phyloP scores from a whole-genome alignment of 2,797 vertebrate species.

The Hydrocynus forskahlii region DNA sequence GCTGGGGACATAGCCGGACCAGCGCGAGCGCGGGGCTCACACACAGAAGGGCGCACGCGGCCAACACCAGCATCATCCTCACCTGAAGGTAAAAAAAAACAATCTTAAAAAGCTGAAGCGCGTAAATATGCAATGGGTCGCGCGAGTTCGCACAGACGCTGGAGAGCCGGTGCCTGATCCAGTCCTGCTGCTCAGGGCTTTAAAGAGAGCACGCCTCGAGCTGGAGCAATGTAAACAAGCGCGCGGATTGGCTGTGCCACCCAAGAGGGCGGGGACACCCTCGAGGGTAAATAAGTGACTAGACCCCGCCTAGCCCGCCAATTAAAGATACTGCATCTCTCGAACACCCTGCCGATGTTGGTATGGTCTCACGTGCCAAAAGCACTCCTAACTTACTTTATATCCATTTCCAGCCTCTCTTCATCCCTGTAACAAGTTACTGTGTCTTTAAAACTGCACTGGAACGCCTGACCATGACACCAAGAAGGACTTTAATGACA shows the following conservation, averaged over 20 bases:
- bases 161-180: not conserved
- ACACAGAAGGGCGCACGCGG: slow-evolving; percentile 44
- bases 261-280: slow-evolving; percentile 57
- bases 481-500: too few relatives aligned
- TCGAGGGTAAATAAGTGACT: not conserved
- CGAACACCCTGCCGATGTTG: too few relatives aligned
- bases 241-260: slow-evolving; percentile 64
- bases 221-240: slow-evolving; percentile 66
- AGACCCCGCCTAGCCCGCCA: slow-evolving; percentile 17
- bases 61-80: slow-evolving; percentile 57
- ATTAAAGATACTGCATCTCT: too few relatives aligned
- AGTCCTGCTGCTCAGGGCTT: slow-evolving; percentile 57
- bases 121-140: not conserved
- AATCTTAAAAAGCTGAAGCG: not conserved
- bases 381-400: too few relatives aligned
- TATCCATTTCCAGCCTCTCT: too few relatives aligned
- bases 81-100: not conserved
- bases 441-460: too few relatives aligned
- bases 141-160: not conserved
- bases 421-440: too few relatives aligned
- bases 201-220: slow-evolving; percentile 57
- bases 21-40: not conserved
- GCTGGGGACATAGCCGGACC: slow-evolving; percentile 74
- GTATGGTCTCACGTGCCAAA: too few relatives aligned
- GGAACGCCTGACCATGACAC: too few relatives aligned